Conservation (phyloP, 2,113 vertebrate species). For the Axis porcinus region DNA sequence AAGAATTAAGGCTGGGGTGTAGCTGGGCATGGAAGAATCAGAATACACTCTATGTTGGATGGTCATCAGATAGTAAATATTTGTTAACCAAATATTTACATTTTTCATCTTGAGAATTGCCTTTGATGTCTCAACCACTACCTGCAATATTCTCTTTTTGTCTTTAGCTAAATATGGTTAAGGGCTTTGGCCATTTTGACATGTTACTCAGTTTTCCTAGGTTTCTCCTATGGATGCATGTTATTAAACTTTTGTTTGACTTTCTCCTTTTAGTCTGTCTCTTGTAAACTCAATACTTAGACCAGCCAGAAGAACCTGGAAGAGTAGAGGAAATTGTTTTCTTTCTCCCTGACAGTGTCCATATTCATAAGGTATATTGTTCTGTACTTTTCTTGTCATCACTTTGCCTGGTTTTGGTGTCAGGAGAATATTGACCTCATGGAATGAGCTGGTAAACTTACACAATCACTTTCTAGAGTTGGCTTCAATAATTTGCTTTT, state of each 20-base stretch:
- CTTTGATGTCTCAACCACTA: background rate
- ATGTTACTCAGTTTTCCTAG: background rate
- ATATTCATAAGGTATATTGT: background rate
- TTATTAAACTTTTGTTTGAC: background rate
- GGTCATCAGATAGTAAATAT: background rate
- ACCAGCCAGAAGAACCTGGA: background rate
- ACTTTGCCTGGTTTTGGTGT: background rate
- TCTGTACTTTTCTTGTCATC: background rate
- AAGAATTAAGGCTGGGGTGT: background rate
- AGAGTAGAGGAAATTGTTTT: background rate
- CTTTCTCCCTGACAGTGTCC: background rate
- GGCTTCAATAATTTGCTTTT: background rate
- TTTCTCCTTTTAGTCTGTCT: background rate
- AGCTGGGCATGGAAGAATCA: background rate
- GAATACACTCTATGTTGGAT: background rate
- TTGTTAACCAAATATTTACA: background rate
- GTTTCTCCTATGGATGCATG: background rate
- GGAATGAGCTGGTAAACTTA: background rate
- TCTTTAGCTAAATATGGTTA: background rate
- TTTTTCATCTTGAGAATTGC: background rate
- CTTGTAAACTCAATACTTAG: background rate
- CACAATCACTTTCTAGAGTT: background rate
- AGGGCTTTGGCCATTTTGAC: background rate
- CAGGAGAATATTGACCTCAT: background rate
- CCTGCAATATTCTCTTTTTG: background rate